These are phyloP conservation scores for Ophiothrix spiculata DNA, from an alignment of 35 echinoderm and acorn worm species.

Conservation along the genomic window DNA sequence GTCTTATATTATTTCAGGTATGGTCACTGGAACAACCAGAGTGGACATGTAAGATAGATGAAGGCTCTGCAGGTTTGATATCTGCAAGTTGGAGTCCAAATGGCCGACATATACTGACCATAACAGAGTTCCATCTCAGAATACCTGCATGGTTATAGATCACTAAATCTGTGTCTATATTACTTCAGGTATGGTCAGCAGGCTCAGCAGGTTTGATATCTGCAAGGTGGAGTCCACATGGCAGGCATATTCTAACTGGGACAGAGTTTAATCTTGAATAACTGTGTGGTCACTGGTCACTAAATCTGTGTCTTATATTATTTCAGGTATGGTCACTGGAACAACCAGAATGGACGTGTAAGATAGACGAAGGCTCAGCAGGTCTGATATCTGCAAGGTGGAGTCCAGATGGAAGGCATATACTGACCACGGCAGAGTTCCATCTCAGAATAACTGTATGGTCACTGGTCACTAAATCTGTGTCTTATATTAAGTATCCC, in stretches of 20 bases:
- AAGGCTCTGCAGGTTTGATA: conserved; percentile 86
- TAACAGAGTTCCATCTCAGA: conserved; percentile 87
- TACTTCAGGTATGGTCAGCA: too few species aligned
- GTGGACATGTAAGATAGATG: conserved; percentile 98
- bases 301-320: conserved; percentile 95
- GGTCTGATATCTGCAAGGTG: conserved; percentile 83
- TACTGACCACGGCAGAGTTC: conserved; percentile 95
- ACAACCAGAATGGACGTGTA: conserved; percentile 98
- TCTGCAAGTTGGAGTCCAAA: conserved; percentile 89
- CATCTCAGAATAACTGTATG: conserved; percentile 95
- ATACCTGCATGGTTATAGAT: conserved; percentile 94
- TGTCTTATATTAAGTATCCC: conserved; percentile 99
- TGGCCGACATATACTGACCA: conserved; percentile 92
- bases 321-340: conserved; percentile 95
- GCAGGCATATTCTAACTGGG: conserved; percentile 91
- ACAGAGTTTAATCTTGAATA: conserved; percentile 91
- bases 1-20: conserved; percentile 88
- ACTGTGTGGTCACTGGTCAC: conserved; percentile 97
- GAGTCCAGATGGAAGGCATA: conserved; percentile 95
- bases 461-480: conserved; percentile 93
- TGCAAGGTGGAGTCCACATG: conserved; percentile 94
- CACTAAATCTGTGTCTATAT: conserved; percentile 90
- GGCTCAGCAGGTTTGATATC: conserved; percentile 89
- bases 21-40: conserved; percentile 96
- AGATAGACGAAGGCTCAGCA: conserved; percentile 97